Evolutionary conservation across 1,140 invertebrate genomes (phyloP).

Genomic region (Drosophila kurseongensis): DNA sequence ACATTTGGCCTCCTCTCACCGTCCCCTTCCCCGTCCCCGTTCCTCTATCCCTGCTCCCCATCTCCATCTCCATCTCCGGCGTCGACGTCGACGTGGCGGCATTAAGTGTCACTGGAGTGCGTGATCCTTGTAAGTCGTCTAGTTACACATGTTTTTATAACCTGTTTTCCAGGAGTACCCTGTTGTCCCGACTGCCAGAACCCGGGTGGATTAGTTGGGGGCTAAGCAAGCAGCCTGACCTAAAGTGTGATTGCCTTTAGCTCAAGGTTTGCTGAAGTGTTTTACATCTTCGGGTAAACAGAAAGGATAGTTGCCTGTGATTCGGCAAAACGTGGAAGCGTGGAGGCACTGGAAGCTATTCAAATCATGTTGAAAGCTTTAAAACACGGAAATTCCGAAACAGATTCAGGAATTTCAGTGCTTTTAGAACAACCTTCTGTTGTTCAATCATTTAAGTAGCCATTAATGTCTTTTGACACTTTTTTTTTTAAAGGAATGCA

Average conservation of each 20-base stretch:
- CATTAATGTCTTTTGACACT: too few species aligned
- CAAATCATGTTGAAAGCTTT: too few species aligned
- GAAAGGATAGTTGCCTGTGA: background rate
- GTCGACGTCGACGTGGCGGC: slow-evolving; percentile 48
- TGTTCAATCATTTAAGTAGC: too few species aligned
- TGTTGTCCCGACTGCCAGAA: slow-evolving; percentile 29
- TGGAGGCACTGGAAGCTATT: too few species aligned
- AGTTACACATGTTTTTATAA: slow-evolving; percentile 83
- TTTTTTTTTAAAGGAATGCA: too few species aligned
- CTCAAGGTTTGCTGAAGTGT: background rate
- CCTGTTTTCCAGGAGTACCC: slow-evolving; percentile 48
- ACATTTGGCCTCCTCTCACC: slow-evolving; percentile 58
- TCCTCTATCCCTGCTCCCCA: too few species aligned
- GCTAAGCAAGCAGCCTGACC: slow-evolving; percentile 13
- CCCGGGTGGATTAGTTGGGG: slow-evolving; percentile 45
- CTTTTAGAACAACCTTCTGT: too few species aligned
- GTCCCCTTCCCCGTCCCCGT: background rate
- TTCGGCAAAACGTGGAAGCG: too few species aligned
- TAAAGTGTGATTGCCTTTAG: background rate
- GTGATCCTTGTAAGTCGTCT: slow-evolving; percentile 81
- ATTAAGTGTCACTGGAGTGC: slow-evolving; percentile 82
- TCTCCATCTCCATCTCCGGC: background rate
- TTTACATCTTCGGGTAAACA: slow-evolving; percentile 1
- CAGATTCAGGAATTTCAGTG: too few species aligned
- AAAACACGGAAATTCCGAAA: too few species aligned